Evolutionary conservation across 2,888 invertebrate species (phyloP), one percentile per base, ranked within the genome.

Genomic region (Aphelenchoides bicaudatus): DNA sequence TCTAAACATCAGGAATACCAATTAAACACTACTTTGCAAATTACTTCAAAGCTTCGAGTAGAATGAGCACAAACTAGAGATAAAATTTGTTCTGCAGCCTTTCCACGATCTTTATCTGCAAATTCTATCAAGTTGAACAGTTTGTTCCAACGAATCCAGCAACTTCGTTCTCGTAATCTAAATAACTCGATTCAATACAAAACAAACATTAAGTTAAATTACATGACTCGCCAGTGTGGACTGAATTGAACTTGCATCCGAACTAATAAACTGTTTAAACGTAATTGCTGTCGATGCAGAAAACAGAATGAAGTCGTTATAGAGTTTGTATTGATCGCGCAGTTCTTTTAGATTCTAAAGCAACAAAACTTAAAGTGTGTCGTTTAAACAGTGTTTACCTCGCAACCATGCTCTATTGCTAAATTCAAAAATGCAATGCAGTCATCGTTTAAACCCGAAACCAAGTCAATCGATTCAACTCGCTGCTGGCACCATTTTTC

Each of bases 401-500:
- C 55, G 46, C 56, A 59, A 10, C 59, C 59, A 57, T 63, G 37
- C 19, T 56, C 25, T 13, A 59, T 13, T 2, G 30, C 63, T 5
- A 34, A 23, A 19, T 59, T 29, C 13, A 59, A 23, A 13, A 59
- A 63, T 19, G 25, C 25, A 1, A 56, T 27, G 4, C 23, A 30
- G 37, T 59, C 37, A 3, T 59, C 62, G 23, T 37, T 10, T 2
- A 59, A n/a, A 3, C 59, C 59, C 34, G 53, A 53, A 25, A 27
- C 39, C 34, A 23, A 21, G 28, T 59, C 59, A 31, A 59, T 59
- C 28, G n/a, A 21, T 2, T 31, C 31, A 16, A 38, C 62, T 1
- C 59, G 37, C 16, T 63, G 27, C 1, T 28, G 31, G 16, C 34
- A 34, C 59, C 59, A 59, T n/a, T 21, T 4, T 3, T 56, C 55